Evolutionary conservation across 1,140 invertebrate genomes (phyloP), one percentile per base, ranked within the genome.

Genomic region (Heliconius hermathena): DNA sequence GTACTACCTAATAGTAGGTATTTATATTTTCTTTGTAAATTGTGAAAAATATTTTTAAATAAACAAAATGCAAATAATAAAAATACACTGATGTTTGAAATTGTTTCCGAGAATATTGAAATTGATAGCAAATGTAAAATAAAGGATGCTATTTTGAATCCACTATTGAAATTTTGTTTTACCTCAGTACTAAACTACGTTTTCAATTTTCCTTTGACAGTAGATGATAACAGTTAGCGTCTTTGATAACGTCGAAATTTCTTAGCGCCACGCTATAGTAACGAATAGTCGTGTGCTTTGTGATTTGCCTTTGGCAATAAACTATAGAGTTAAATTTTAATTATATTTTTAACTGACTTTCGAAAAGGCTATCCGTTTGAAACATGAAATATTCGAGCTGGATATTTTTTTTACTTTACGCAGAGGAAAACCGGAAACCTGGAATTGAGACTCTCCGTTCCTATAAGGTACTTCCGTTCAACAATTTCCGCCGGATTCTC

Each of bases 201-300:
- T 66, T 66, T 26, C 60, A 66, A 29, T 66, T 66, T 26, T 66
- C 60, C 60, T 66, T 66, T 66, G 60, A 66, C 13, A 26, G 22
- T 29, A 66, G 22, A 26, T 22, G 57, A 60, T 66, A 26, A 66
- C 60, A 26, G 60, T 66, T 22, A 57, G n/a, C n/a, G 26, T 29
- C 60, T 66, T 66, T 66, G 60, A 57, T 66, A 66, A 66, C 60
- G 22, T 26, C 16, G 22, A 66, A 66, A 66, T 26, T 66, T 66
- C 57, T 66, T 66, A 26, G 22, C 57, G 57, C 22, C n/a, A 57
- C n/a, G n/a, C 20, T 57, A 5, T 26, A 66, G 57, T 26, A 66
- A 26, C 22, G n/a, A 66, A 29, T 13, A 29, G 22, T 13, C 22
- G 8, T 13, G 20, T 29, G 22, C 22, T 26, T 57, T 26, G 26